Conservation (phyloP, 1,140 invertebrate species). For the Drosophila prosaltans region DNA sequence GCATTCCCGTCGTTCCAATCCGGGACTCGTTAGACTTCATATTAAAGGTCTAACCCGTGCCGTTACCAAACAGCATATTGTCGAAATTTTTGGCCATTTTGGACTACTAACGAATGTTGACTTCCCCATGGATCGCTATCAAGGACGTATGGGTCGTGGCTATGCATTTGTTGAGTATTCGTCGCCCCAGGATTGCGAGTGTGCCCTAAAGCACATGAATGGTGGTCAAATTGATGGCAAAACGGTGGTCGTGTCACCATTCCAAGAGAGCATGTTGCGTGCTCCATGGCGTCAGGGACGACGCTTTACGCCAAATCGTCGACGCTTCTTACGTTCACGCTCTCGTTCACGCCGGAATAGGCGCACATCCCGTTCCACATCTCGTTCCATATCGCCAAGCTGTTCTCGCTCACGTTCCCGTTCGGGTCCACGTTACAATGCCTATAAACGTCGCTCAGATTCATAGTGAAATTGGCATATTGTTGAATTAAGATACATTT, state of each 20-base stretch:
- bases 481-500: neutral
- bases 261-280: slow-evolving; percentile 39
- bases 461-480: neutral
- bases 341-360: neutral
- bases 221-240: slow-evolving; percentile 57
- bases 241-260: slow-evolving; percentile 48
- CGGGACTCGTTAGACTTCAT: slow-evolving; percentile 42
- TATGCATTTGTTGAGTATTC: slow-evolving; percentile 60
- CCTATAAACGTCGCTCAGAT: neutral
- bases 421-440: slow-evolving; percentile 10
- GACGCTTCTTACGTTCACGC: neutral
- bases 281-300: slow-evolving; percentile 44
- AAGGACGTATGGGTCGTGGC: slow-evolving; percentile 34
- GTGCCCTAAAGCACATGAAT: slow-evolving; percentile 54
- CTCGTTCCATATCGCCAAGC: neutral
- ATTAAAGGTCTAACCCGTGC: slow-evolving; percentile 48
- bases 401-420: slow-evolving; percentile 1
- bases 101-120: slow-evolving; percentile 52
- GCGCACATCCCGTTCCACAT: neutral
- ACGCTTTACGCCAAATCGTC: slow-evolving; percentile 41
- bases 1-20: neutral
- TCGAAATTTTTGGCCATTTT: slow-evolving; percentile 58
- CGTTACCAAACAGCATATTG: slow-evolving; percentile 58
- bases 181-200: slow-evolving; percentile 46
- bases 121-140: slow-evolving; percentile 46